A percentile compares a stretch with the other conserved stretches of the same genome.
Evolutionary conservation across 2,888 invertebrate genomes (phyloP).

Genomic region (Amphipyra berbera): DNA sequence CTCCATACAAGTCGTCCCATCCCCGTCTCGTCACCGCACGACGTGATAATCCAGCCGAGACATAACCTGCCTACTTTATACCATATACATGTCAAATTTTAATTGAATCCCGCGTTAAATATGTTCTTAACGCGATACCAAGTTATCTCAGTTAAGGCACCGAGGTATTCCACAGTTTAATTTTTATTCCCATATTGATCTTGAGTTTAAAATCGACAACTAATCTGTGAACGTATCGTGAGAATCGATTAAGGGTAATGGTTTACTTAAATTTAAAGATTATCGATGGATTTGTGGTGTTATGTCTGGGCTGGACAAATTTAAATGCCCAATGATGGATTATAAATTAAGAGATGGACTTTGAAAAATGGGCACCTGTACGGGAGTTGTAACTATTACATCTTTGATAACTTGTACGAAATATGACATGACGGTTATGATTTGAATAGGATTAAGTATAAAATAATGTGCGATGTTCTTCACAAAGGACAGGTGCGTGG

Average conservation of each 20-base stretch:
- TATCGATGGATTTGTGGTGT: conserved; percentile 6
- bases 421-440: too few species aligned
- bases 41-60: conserved; percentile 55
- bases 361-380: too few species aligned
- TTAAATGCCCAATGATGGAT: not conserved
- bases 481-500: too few species aligned
- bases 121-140: conserved; percentile 70
- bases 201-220: conserved; percentile 28
- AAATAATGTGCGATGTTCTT: too few species aligned
- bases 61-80: conserved; percentile 61
- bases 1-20: conserved; percentile 15
- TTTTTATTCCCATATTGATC: conserved; percentile 42
- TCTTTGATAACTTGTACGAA: too few species aligned
- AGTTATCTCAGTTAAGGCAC: conserved; percentile 46
- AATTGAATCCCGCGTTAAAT: conserved; percentile 82
- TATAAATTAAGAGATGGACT: not conserved
- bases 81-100: conserved; percentile 81
- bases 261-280: conserved; percentile 22
- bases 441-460: too few species aligned
- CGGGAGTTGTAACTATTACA: too few species aligned
- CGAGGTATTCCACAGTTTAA: conserved; percentile 28
- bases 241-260: conserved; percentile 54
- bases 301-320: not conserved
- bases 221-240: conserved; percentile 38
- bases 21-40: conserved; percentile 13